Conservation (phyloP, 1,140 invertebrate genomes). For the Thaumatotibia leucotreta region DNA sequence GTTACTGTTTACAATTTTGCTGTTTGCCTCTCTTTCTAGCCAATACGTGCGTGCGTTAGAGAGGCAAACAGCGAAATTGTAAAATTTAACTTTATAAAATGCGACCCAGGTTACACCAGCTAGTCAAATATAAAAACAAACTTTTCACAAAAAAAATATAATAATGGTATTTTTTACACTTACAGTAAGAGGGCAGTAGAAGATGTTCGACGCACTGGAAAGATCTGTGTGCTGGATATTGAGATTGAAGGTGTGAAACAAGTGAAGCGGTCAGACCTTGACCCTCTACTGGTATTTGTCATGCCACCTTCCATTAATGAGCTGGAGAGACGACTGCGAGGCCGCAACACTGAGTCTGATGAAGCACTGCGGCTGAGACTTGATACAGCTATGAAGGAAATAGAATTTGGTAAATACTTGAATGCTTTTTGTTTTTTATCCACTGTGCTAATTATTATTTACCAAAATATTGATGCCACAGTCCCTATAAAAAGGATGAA, state of each 20-base stretch:
- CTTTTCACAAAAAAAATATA: not conserved
- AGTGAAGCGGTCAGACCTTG: constrained; percentile 89
- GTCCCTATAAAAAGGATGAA: no score
- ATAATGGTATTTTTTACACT: constrained; percentile 27
- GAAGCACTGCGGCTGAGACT: constrained; percentile 88
- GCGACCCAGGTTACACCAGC: no score
- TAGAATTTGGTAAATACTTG: constrained; percentile 86
- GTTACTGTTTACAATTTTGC: no score
- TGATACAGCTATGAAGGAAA: constrained; percentile 84
- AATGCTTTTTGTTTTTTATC: not conserved
- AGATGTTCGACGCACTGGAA: constrained; percentile 86
- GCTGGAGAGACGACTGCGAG: constrained; percentile 86
- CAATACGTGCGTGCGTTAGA: no score
- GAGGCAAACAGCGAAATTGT: no score
- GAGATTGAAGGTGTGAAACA: constrained; percentile 96
- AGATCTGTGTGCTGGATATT: constrained; percentile 96
- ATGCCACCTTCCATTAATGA: constrained; percentile 92
- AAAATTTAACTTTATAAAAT: no score
- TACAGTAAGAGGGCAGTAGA: constrained; percentile 91
- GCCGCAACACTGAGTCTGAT: constrained; percentile 92
- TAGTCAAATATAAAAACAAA: no score
- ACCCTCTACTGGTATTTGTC: constrained; percentile 94
- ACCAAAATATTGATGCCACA: no score
- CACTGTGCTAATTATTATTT: not conserved
- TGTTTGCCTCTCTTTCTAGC: no score